Percentiles rank a stretch among this genome's conserved stretches.
Conservation (phyloP, 2,797 vertebrate species). For the Gymnocypris eckloni region DNA sequence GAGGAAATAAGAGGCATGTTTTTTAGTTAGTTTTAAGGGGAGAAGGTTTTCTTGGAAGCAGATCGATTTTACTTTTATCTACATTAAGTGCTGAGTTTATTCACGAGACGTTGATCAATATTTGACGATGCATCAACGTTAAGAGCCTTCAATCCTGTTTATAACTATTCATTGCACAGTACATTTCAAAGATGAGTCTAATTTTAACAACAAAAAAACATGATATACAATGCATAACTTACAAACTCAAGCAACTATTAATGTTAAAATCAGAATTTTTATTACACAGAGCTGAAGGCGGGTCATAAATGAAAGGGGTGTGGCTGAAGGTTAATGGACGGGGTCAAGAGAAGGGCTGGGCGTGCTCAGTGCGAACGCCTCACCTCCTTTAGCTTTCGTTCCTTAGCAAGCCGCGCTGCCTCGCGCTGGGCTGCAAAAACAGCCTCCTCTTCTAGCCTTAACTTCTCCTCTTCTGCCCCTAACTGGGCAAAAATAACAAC, state of each 20-base stretch:
- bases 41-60: constrained; percentile 8
- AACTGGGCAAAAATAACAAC: constrained; percentile 94
- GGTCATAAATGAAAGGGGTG: constrained; percentile 4
- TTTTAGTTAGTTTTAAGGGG: background rate
- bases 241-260: background rate
- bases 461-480: constrained; percentile 99
- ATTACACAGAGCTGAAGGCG: background rate
- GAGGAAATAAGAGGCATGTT: background rate
- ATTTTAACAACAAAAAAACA: background rate
- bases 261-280: background rate
- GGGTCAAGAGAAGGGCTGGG: constrained; percentile 52
- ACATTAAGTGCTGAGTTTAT: constrained; percentile 8
- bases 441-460: constrained; percentile 99
- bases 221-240: constrained; percentile 2
- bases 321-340: constrained; percentile 17
- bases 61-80: background rate
- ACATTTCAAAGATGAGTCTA: background rate
- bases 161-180: background rate
- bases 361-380: constrained; percentile 84
- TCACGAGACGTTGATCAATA: background rate
- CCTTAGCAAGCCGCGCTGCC: constrained; percentile 93
- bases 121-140: background rate
- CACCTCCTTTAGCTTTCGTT: constrained; percentile 96
- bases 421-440: constrained; percentile 94
- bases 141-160: constrained; percentile 22